Conservation (phyloP, 2,888 invertebrate genomes). For the Cantharis rufa region DNA sequence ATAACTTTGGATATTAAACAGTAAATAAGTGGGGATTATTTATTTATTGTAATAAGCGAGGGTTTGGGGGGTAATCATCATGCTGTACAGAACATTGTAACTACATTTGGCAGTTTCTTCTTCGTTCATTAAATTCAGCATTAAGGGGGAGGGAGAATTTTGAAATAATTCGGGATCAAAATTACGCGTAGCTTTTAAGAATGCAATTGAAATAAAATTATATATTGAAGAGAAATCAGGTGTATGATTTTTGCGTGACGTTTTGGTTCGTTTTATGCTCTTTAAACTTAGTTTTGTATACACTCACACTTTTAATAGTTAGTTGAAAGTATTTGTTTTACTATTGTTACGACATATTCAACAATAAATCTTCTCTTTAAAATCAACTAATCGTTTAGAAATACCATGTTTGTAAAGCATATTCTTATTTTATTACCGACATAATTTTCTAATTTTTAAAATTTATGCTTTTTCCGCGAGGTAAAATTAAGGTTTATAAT, state of each 20-base stretch:
- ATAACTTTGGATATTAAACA: no score
- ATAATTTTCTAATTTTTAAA: conserved; percentile 1
- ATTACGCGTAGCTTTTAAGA: no score
- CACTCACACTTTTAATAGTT: neutral
- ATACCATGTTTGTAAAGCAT: neutral
- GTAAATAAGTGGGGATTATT: no score
- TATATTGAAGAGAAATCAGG: neutral
- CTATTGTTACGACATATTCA: neutral
- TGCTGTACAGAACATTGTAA: no score
- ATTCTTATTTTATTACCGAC: neutral
- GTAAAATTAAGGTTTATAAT: neutral
- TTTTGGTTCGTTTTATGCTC: neutral
- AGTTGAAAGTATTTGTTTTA: neutral
- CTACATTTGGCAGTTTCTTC: no score
- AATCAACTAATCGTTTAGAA: neutral
- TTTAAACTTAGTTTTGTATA: neutral
- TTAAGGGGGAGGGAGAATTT: no score
- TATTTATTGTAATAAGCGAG: no score
- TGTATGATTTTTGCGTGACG: neutral
- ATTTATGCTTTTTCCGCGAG: neutral
- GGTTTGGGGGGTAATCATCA: no score
- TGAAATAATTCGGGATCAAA: no score
- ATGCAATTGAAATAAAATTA: no score
- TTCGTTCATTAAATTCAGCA: no score
- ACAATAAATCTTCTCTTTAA: neutral